phyloP scores from a whole-genome alignment of 2,888 invertebrate species.

The Synergus laeviventris region DNA sequence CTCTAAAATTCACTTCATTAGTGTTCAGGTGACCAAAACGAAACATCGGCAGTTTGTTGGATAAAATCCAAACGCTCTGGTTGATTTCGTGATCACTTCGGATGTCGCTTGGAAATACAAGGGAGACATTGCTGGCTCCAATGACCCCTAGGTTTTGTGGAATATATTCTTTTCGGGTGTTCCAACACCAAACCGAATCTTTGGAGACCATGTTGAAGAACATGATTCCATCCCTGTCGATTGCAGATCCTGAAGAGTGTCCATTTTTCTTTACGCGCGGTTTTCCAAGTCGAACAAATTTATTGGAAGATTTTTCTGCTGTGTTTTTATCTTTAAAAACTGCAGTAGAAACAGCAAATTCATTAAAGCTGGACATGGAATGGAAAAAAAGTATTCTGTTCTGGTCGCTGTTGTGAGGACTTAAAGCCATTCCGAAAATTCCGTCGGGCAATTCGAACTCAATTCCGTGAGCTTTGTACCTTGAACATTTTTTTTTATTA shows the following conservation, averaged over 20 bases:
- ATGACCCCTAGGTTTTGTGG: conserved; percentile 81
- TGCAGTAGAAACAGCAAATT: conserved; percentile 85
- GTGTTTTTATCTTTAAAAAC: conserved; percentile 80
- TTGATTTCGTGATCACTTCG: conserved; percentile 84
- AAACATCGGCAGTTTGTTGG: conserved; percentile 86
- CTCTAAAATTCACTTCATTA: conserved; percentile 84
- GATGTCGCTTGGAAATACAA: conserved; percentile 89
- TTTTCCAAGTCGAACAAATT: conserved; percentile 70
- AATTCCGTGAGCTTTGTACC: conserved; percentile 85
- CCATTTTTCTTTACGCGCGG: conserved; percentile 77
- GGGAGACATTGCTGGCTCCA: conserved; percentile 80
- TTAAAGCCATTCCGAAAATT: conserved; percentile 85
- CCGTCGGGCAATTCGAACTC: conserved; percentile 91
- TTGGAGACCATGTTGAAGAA: conserved; percentile 87
- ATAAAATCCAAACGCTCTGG: conserved; percentile 87
- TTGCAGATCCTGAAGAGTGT: conserved; percentile 86
- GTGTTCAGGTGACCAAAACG: conserved; percentile 82
- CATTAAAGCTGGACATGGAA: conserved; percentile 88
- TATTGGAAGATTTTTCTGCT: conserved; percentile 65
- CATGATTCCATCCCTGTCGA: conserved; percentile 85
- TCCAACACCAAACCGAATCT: conserved; percentile 89
- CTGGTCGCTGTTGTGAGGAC: conserved; percentile 77
- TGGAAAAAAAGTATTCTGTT: conserved; percentile 87
- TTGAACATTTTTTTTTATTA: conserved; percentile 57
- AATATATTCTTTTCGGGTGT: conserved; percentile 83